These are phyloP conservation scores for Pimpla rufipes DNA, from an alignment of 2,888 invertebrate genomes.

Conservation along the genomic window DNA sequence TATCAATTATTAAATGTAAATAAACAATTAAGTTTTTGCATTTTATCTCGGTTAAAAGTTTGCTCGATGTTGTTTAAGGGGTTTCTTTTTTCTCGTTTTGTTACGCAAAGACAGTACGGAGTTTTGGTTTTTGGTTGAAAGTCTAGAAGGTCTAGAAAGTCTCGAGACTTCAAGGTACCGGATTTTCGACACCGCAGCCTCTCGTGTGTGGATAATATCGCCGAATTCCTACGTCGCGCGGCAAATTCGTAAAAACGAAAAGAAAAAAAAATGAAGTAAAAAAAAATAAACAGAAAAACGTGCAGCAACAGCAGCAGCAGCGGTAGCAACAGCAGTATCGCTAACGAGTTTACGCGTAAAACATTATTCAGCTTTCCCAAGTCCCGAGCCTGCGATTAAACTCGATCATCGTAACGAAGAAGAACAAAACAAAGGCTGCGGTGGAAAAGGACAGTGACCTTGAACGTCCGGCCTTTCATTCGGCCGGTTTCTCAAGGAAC, in stretches of 20 bases:
- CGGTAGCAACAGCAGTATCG: constrained; percentile 8
- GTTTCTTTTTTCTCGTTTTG: constrained; percentile 22
- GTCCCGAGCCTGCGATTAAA: constrained; percentile 11
- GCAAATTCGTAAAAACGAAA: constrained; percentile 11
- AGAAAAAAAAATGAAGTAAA: constrained; percentile 8
- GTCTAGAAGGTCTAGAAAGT: constrained; percentile 54
- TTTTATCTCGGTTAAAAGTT: constrained; percentile 35
- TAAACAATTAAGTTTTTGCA: constrained; percentile 35
- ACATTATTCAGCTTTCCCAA: constrained; percentile 5
- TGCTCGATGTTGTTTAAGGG: constrained; percentile 64
- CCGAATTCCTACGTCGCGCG: constrained; percentile 13
- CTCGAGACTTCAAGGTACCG: constrained; percentile 72
- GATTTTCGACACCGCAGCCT: constrained; percentile 77
- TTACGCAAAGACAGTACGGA: constrained; percentile 50
- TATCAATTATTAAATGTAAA: constrained; percentile 48
- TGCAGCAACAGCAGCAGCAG: constrained; percentile 28
- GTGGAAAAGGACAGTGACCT: constrained; percentile 59
- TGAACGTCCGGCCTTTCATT: constrained; percentile 46
- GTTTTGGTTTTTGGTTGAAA: constrained; percentile 54
- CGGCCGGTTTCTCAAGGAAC: constrained; percentile 36
- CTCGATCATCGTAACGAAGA: neutral
- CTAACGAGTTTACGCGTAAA: constrained; percentile 18
- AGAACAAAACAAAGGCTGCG: constrained; percentile 49
- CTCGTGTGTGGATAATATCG: constrained; percentile 1
- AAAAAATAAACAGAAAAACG: constrained; percentile 27